Evolutionary conservation across 2,888 invertebrate species (phyloP), one percentile per base, ranked within the genome.

Genomic region (Rutpela maculata): DNA sequence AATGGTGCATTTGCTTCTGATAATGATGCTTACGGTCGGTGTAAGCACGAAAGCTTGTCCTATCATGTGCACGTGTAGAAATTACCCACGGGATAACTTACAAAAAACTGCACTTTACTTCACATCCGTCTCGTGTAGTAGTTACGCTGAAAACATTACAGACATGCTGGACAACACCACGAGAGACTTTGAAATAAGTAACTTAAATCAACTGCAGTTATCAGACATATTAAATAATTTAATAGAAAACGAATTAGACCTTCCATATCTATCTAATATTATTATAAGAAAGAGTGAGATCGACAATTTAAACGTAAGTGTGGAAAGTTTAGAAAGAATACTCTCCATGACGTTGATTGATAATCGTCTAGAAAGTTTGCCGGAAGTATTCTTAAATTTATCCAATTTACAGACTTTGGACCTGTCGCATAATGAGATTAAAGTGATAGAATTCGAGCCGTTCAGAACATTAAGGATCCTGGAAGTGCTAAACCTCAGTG

Each of bases 401-500:
- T 79, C 84, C n/a, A 91, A 90, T 82, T 87, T 94, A 79, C 90
- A 91, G 84, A 89, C 90, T 80, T 89, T 95, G 81, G 93, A 95
- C 89, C 87, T 94, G 81, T 93, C 94, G 18, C 87, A 88, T 74
- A 94, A 95, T 87, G 88, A 89, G 84, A 89, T 94, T 81, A 89
- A 89, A 84, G 88, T 88, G 77, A 88, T 94, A 79, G 91, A 88
- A 80, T 91, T 90, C 84, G 90, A 91, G 56, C 88, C 91, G 79
- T 94, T 93, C 88, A 91, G 90, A 89, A 92, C 91, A 84, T 92
- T 93, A 84, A 86, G 78, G 26, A 90, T 90, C 82, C 90, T 95
- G 67, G 92, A 92, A 84, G 92, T 93, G 89, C 90, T 96, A 69
- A 92, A 93, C 87, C 89, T 96, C 84, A 94, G 93, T 86, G 92